A percentile compares a stretch with the other conserved stretches of the same genome.
These are phyloP conservation scores for Diadema setosum DNA, from an alignment of 35 echinoderm and acorn worm species.

Conservation along the genomic window DNA sequence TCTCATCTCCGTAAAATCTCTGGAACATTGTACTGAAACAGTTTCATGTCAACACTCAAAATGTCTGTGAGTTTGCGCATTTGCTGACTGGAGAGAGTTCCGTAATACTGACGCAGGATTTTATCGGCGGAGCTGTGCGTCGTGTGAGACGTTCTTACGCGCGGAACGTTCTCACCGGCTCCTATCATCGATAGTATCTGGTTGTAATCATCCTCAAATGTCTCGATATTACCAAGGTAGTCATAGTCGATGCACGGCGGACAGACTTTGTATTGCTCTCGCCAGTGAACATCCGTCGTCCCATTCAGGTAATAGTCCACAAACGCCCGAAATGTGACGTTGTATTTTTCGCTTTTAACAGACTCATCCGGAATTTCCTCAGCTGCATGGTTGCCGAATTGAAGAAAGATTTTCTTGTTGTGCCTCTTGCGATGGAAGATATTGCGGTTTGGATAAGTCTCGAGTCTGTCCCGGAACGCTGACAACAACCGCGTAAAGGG, in stretches of 20 bases:
- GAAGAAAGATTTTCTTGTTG: neutral
- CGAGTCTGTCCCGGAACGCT: neutral
- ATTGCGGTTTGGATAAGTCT: neutral
- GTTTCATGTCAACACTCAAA: neutral
- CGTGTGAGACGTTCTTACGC: neutral
- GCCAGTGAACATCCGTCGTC: neutral
- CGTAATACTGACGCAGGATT: neutral
- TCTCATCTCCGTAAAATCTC: neutral
- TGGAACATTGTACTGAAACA: neutral
- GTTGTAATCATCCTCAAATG: neutral
- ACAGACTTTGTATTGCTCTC: neutral
- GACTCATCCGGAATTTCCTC: neutral
- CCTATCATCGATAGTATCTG: neutral
- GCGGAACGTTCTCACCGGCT: neutral
- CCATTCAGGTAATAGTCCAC: neutral
- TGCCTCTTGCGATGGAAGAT: neutral
- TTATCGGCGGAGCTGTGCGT: neutral
- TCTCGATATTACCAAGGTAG: slow-evolving; percentile 1
- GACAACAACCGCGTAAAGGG: neutral
- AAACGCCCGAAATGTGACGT: neutral
- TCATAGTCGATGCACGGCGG: neutral
- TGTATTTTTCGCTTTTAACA: neutral
- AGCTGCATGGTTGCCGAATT: neutral
- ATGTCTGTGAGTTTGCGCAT: neutral
- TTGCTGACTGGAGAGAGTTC: neutral